phyloP scores from a whole-genome alignment of 2,888 invertebrate species.

The Lomographa bimaculata region DNA sequence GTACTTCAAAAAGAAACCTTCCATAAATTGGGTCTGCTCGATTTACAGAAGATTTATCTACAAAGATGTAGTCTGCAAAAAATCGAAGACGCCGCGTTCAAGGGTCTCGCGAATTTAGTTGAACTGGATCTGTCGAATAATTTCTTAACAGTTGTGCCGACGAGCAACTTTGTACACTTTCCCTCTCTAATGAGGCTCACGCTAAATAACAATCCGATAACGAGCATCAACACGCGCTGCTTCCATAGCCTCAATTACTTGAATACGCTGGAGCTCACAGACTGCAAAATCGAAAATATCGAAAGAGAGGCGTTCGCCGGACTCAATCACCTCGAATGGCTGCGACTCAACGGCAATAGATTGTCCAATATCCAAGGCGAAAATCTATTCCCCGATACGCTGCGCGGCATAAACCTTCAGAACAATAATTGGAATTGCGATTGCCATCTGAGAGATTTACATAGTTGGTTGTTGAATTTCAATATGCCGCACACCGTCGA shows the following conservation, averaged over 20 bases:
- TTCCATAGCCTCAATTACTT: slow-evolving; percentile 90
- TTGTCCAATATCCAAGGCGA: slow-evolving; percentile 88
- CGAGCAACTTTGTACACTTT: slow-evolving; percentile 90
- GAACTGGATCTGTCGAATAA: slow-evolving; percentile 95
- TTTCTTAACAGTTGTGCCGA: slow-evolving; percentile 89
- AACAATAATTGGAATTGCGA: slow-evolving; percentile 96
- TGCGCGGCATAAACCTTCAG: slow-evolving; percentile 92
- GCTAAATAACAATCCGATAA: slow-evolving; percentile 92
- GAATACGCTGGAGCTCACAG: slow-evolving; percentile 91
- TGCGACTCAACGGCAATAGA: slow-evolving; percentile 92
- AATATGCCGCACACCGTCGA: slow-evolving; percentile 91
- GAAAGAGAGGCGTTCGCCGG: slow-evolving; percentile 92
- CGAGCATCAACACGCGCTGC: slow-evolving; percentile 86
- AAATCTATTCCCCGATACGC: slow-evolving; percentile 88
- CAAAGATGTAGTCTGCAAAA: slow-evolving; percentile 90
- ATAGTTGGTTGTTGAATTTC: slow-evolving; percentile 90
- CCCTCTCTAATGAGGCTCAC: slow-evolving; percentile 92
- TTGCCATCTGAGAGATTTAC: slow-evolving; percentile 90
- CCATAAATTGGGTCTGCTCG: slow-evolving; percentile 89
- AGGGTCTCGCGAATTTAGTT: slow-evolving; percentile 92
- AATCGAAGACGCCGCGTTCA: slow-evolving; percentile 91
- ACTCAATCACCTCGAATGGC: slow-evolving; percentile 91
- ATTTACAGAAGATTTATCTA: slow-evolving; percentile 94
- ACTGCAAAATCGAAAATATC: slow-evolving; percentile 90
- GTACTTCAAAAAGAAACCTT: slow-evolving; percentile 91